phyloP scores from a whole-genome alignment of 2,888 invertebrate species.

The Cremastinae sp. region DNA sequence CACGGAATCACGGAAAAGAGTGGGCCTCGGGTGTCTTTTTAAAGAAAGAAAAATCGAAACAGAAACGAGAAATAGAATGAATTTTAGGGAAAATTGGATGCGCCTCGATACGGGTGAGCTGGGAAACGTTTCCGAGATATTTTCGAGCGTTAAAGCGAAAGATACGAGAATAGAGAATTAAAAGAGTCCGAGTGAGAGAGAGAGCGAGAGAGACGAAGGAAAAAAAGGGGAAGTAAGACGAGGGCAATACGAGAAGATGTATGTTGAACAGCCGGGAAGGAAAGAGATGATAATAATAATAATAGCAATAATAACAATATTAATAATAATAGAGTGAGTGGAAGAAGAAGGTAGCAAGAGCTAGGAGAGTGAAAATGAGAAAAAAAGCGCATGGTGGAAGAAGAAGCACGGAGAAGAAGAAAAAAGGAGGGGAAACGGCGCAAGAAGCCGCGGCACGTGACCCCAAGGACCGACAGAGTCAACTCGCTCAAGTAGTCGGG shows the following conservation, averaged over 20 bases:
- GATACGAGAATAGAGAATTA: slow-evolving; percentile 10
- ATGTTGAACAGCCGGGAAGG: slow-evolving; percentile 35
- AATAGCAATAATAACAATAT: slow-evolving; percentile 40
- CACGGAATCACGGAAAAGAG: too few species aligned
- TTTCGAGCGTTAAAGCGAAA: slow-evolving; percentile 18
- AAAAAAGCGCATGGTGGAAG: slow-evolving; percentile 15
- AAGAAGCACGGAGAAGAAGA: slow-evolving; percentile 13
- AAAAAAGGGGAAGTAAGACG: background rate
- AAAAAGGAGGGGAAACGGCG: slow-evolving; percentile 59
- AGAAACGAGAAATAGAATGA: too few species aligned
- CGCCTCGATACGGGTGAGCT: background rate
- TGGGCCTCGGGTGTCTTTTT: too few species aligned
- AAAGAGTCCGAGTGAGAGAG: too few species aligned
- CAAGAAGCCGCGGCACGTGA: slow-evolving; percentile 78
- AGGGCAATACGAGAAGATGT: slow-evolving; percentile 28
- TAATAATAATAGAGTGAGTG: background rate
- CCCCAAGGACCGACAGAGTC: slow-evolving; percentile 77
- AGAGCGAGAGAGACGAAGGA: background rate
- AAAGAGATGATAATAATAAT: slow-evolving; percentile 52
- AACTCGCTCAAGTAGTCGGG: slow-evolving; percentile 80
- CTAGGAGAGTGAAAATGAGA: too few species aligned
- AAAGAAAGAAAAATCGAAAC: too few species aligned
- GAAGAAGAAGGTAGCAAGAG: slow-evolving; percentile 18
- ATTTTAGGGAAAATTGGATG: background rate
- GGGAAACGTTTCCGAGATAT: slow-evolving; percentile 12